Percentiles rank a stretch among this genome's conserved stretches.
These are phyloP conservation scores for Zhengitettix transpicula DNA, from an alignment of 2,888 invertebrate species.

Conservation along the genomic window DNA sequence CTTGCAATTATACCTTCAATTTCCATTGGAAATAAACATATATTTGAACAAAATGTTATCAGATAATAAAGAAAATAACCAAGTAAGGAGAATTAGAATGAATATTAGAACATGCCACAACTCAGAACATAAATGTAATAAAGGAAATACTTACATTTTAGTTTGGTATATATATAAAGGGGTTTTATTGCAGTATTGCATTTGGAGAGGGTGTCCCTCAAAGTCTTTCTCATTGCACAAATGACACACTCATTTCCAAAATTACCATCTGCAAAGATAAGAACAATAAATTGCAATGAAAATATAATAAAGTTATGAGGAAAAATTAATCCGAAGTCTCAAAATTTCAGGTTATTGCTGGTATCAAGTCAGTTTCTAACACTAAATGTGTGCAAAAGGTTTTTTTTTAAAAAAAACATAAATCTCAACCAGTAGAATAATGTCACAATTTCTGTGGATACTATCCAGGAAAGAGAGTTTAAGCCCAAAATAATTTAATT, in stretches of 20 bases:
- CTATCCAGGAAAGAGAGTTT: too few species aligned
- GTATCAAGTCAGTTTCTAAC: too few species aligned
- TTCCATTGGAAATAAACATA: too few species aligned
- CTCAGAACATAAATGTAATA: neutral
- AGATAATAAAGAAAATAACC: neutral
- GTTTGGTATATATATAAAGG: slow-evolving; percentile 65
- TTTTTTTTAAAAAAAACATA: too few species aligned
- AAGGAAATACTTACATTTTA: slow-evolving; percentile 34
- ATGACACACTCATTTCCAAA: slow-evolving; percentile 56
- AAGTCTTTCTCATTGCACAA: slow-evolving; percentile 68
- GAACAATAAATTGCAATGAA: slow-evolving; percentile 11
- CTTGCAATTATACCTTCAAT: too few species aligned
- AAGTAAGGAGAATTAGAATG: neutral
- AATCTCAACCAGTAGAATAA: too few species aligned
- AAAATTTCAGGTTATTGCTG: too few species aligned
- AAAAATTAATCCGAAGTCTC: neutral
- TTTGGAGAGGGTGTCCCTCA: slow-evolving; percentile 33
- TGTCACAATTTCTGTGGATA: too few species aligned
- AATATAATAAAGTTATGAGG: neutral
- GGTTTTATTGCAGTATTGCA: slow-evolving; percentile 47
- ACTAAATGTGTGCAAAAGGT: too few species aligned
- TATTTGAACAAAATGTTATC: too few species aligned
- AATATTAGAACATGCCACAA: neutral
- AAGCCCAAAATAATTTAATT: too few species aligned
- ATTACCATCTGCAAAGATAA: slow-evolving; percentile 22